Evolutionary conservation across 2,797 vertebrate species (phyloP).

Genomic region (Pangasius larnaudii): DNA sequence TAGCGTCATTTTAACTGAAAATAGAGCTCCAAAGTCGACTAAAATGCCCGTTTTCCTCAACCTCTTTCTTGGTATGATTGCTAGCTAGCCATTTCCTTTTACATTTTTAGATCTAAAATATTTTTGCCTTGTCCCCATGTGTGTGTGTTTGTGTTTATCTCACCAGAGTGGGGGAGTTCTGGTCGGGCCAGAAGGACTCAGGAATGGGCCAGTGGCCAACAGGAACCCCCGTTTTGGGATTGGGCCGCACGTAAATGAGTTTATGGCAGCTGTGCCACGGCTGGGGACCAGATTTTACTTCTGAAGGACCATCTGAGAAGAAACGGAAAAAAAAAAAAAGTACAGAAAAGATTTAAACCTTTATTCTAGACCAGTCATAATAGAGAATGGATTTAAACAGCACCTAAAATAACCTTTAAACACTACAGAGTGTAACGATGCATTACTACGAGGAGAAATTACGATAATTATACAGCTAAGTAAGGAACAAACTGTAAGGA

Average conservation of each 20-base stretch:
- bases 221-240: slow-evolving; percentile 95
- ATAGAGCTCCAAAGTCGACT: background rate
- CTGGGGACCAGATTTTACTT: slow-evolving; percentile 84
- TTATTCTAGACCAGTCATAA: background rate
- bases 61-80: background rate
- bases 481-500: no score
- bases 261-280: slow-evolving; percentile 97
- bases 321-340: no score
- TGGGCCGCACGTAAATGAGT: slow-evolving; percentile 96
- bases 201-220: slow-evolving; percentile 98
- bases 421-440: background rate
- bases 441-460: background rate
- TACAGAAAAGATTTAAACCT: background rate
- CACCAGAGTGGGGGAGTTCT: slow-evolving; percentile 95
- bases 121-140: background rate
- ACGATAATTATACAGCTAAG: background rate
- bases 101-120: background rate
- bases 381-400: background rate
- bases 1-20: background rate
- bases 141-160: slow-evolving; percentile 54
- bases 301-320: slow-evolving; percentile 79
- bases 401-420: background rate
- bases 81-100: background rate
- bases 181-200: slow-evolving; percentile 98
- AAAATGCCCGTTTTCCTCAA: background rate